These are phyloP conservation scores for Julus scanicus DNA, from an alignment of 2,888 invertebrate genomes.

Conservation along the genomic window DNA sequence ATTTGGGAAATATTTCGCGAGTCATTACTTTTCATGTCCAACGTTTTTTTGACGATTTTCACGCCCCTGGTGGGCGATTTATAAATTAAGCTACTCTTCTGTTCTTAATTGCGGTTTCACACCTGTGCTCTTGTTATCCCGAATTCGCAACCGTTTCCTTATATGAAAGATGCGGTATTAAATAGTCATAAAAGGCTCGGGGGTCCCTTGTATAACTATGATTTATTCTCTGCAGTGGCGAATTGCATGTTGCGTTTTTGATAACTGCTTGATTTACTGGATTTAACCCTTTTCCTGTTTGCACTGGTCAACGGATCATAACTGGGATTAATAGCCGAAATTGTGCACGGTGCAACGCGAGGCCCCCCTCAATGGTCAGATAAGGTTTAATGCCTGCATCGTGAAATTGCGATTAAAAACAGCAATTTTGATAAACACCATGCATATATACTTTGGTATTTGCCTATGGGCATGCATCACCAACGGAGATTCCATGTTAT, in stretches of 20 bases:
- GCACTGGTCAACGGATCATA: neutral
- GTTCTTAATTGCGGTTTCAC: slow-evolving; percentile 14
- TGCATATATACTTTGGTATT: too few relatives aligned
- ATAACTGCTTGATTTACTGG: slow-evolving; percentile 31
- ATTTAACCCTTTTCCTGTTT: slow-evolving; percentile 37
- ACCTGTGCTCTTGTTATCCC: slow-evolving; percentile 28
- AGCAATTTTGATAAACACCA: slow-evolving; percentile 1
- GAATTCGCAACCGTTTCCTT: neutral
- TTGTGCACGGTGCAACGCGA: neutral
- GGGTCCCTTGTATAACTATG: neutral
- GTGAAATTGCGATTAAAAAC: slow-evolving; percentile 20
- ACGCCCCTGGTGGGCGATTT: slow-evolving; percentile 36
- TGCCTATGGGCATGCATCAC: neutral
- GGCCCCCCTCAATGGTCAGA: slow-evolving; percentile 18
- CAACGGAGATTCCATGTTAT: neutral
- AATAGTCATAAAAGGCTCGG: slow-evolving; percentile 20
- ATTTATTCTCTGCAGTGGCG: slow-evolving; percentile 28
- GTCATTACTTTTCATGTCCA: neutral
- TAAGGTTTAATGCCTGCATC: neutral
- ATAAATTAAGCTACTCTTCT: neutral
- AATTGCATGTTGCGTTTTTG: neutral
- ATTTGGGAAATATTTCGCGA: neutral
- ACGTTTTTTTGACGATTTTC: neutral
- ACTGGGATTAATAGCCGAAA: slow-evolving; percentile 30
- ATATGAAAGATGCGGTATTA: slow-evolving; percentile 3